Base-by-base conservation (phyloP, 2,888 invertebrate genomes). In the Acanthosoma haemorrhoidale region DNA sequence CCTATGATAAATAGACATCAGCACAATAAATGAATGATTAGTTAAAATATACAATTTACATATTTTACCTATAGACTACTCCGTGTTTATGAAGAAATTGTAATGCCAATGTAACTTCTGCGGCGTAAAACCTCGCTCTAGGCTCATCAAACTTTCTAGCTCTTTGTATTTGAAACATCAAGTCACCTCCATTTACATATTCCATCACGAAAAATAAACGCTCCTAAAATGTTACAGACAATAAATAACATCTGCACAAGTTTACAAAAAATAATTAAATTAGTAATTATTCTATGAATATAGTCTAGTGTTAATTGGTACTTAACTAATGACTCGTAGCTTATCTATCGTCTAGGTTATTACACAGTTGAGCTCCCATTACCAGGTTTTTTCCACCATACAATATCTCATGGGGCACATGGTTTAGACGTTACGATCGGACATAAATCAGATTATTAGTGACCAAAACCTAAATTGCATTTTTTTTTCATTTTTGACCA, bases 121-220 rank as follows among this genome's bases (percentile, higher is more conserved):
- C 98, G 51, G 98, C 96, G 83, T 99, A 99, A 83, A 99, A 96
- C 79, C 93, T 87, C 16, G 97, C 97, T 2, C 93, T 84, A 0
- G 92, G 89, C 81, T 98, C 97, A 81, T 98, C 97, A 83, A 99
- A 99, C 83, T 97, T 97, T 74, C 97, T 86, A 73, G 97, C 95
- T 78, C 94, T 87, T 83, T 99, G 98, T 77, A 99, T 99, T 88
- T 99, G 98, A 85, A 97, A 97, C 96, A 97, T 97, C 77, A 97
- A 85, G 83, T 94, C 97, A 76, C 97, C 98, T 76, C 98, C 99
- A 82, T 97, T 95, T 68, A 99, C 97, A 82, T 97, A 98, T 83
- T 98, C 98, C 98, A 99, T 99, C 75, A 98, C 96, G 83, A 99
- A 98, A 86, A 97, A 98, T 75, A 99, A 85, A 11, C 95, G 88